Evolutionary conservation across 2,113 vertebrate species (phyloP), one percentile per base, ranked within the genome.

Genomic region (Varanus salvator): DNA sequence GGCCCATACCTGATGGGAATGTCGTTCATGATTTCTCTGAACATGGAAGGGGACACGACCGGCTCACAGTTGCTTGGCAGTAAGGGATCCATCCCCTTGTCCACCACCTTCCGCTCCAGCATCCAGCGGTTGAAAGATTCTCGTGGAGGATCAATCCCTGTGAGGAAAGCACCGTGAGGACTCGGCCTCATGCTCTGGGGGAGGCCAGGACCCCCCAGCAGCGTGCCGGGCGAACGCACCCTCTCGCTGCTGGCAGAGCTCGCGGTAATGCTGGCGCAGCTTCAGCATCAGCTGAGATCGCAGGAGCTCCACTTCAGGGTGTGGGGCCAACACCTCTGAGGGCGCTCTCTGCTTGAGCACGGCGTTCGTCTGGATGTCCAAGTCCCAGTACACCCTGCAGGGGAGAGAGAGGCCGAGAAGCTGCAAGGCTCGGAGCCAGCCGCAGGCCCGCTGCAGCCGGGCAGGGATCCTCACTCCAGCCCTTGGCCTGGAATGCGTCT

Each of bases 91-190:
- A 96, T 97, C 77, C 99, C 99, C 97, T 98, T 99, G 96, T 99
- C 99, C 0, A 99, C 95, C 7, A 99, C 98, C 92, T 99, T 99
- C 86, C 99, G 98, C 95, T 99, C 99, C 93, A 99, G 91, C 92
- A 99, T 96, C 99, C 99, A 99, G 21, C 99, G 99, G 90, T 99
- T 99, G 94, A 99, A 99, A 1, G 99, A 99, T 92, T 99, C 99
- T 14, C 99, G 96, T 0, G 99, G 99, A 0, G 99, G 99, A 3
- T 99, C 99, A 5, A 99, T 99, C 75, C 99, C 99, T 99, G 94
- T 0, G 66, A 87, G 88, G 17, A 4, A 31, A 90, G 9, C 89
- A 31, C 38, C 76, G 44, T 83, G 77, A 19, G 29, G 54, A 74
- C 57, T 23, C 19, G 38, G 38, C 38, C 38, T 44, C 38, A 3